Base-by-base conservation (phyloP, 1,140 invertebrate species). In the Leptinotarsa texana region DNA sequence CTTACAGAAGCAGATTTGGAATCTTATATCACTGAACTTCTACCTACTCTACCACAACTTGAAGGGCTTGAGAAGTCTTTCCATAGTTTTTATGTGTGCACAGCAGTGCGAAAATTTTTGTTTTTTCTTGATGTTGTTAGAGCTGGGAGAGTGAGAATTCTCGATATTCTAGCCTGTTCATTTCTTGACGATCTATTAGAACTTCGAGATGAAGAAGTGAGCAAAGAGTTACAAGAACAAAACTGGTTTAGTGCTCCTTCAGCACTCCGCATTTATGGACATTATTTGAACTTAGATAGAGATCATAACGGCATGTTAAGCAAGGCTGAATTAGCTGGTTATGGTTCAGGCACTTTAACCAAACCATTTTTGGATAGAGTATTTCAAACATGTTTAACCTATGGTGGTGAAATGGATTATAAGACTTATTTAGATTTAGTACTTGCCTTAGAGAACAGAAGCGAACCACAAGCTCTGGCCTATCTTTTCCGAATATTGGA, bases 351-450 rank as follows among this genome's bases (percentile, higher is more conserved):
- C 13, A 97, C 95, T 0, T 84, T 98, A n/a, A 98, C 96, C 0
- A 89, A 92, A 69, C 93, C 95, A 3, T 99, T 99, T 86, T 89
- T 99, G 13, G 94, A 97, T 79, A 89, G 96, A 66, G 94, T 98
- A 0, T 99, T 98, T 86, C 95, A 98, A 86, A 96, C 98, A 83
- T 97, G 94, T 81, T 88, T 97, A 0, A 99, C 97, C 0, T 98
- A 97, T 83, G 93, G 96, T 81, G 96, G 95, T 8, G 96, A 99
- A 89, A 98, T 99, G 93, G 97, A 99, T 86, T 99, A 98, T 85
- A 98, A 98, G 87, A 96, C 96, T 0, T 99, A 97, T 86, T 85
- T 99, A 21, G 96, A 99, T 84, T 95, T 99, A 87, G 95, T 98
- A 0, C 87, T 99, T 33, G 97, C 97, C 1, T 86, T 98, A 76